phyloP scores from a whole-genome alignment of 2,113 vertebrate genomes.

The Notiomystis cincta region DNA sequence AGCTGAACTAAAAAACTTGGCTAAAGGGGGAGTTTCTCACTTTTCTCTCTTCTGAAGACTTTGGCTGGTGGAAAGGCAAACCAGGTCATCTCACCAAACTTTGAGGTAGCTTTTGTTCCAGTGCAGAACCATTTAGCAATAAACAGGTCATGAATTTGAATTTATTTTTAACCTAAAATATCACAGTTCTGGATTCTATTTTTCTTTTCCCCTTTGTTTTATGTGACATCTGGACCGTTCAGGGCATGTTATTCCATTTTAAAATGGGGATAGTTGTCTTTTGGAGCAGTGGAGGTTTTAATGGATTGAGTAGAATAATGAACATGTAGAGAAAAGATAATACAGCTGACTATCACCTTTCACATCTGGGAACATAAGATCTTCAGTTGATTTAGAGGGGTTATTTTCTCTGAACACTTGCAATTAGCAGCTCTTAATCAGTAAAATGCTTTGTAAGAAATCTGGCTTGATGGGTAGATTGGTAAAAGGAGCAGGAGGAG shows the following conservation, averaged over 20 bases:
- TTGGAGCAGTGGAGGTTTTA: background rate
- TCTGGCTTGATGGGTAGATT: background rate
- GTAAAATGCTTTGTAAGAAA: background rate
- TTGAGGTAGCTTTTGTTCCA: background rate
- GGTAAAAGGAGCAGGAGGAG: background rate
- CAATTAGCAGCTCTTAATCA: slow-evolving; percentile 18
- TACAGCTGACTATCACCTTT: background rate
- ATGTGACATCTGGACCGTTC: background rate
- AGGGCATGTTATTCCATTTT: background rate
- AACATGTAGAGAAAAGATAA: background rate
- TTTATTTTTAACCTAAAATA: background rate
- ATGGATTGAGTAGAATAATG: background rate
- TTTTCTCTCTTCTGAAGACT: background rate
- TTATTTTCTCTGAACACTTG: background rate
- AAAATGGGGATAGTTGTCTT: background rate
- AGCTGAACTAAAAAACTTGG: background rate
- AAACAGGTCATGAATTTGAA: background rate
- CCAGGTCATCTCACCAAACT: background rate
- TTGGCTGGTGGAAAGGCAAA: background rate
- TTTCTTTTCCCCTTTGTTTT: background rate
- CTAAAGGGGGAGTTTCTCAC: background rate
- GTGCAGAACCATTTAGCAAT: background rate
- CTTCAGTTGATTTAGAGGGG: background rate
- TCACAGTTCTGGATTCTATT: background rate
- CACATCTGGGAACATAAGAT: background rate